Evolutionary conservation across 2,113 vertebrate species (phyloP), one percentile per base, ranked within the genome.

Genomic region (Xenopus borealis): DNA sequence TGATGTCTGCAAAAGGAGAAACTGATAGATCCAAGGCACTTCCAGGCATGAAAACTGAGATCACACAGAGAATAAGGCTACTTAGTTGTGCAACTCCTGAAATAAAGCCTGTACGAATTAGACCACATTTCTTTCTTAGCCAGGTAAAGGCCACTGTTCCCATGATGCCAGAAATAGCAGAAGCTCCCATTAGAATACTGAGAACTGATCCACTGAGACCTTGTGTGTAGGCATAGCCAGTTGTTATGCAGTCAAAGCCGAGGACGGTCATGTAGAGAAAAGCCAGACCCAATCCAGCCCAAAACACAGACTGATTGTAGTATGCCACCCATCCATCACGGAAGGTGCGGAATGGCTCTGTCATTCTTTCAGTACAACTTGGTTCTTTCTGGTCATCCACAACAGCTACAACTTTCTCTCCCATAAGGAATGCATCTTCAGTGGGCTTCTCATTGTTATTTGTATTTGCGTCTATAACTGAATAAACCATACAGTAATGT

Each of bases 201-300:
- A 99, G 94, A 68, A 95, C 74, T 0, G 94, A 97, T 62, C 95
- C 96, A 57, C 94, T 98, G 78, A 99, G 87, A 16, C 96, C 96
- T 86, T 99, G 96, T 58, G 94, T 99, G 83, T 98, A 98, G 33
- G 96, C 96, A 17, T 95, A 98, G 71, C 96, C 97, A 0, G 96
- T 98, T 74, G 96, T 98, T 85, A 98, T 98, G 82, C 96, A 98
- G 72, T 98, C 96, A 10, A 99, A 98, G 77, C 97, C 97, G 78
- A 98, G 89, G 10, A 98, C 96, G 0, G 96, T 98, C 96, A 98
- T 99, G 74, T 98, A 99, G 20, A 99, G 95, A 85, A 97, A 99
- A 0, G 97, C 89, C 73, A 99, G 90, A 1, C 90, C 95, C 95
- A 99, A 89, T 78, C 97, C 96, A 0, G 97, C 96, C 2, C 96